A percentile compares a stretch with the other conserved stretches of the same genome.
Evolutionary conservation across 1,140 invertebrate species (phyloP).

Genomic region (Panulirus ornatus): DNA sequence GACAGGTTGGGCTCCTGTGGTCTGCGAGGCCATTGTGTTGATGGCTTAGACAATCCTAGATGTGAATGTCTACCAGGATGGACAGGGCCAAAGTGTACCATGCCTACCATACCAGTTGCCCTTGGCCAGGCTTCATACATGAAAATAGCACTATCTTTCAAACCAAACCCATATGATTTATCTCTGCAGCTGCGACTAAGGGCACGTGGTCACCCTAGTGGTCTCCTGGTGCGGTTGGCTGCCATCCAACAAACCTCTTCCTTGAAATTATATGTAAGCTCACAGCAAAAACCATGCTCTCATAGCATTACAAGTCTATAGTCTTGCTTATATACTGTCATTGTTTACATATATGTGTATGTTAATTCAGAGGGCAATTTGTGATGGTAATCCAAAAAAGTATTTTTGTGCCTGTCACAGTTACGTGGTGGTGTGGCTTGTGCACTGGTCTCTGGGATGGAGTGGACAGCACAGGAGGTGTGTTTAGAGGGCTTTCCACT

Average conservation of each 20-base stretch:
- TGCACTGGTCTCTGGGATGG: neutral
- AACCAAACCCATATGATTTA: conserved; percentile 29
- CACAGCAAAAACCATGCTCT: neutral
- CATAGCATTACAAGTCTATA: neutral
- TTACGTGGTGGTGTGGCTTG: conserved; percentile 46
- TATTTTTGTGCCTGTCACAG: neutral
- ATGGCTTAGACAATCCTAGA: conserved; percentile 36
- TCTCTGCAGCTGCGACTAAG: conserved; percentile 42
- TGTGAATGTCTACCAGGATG: conserved; percentile 47
- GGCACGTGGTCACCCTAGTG: conserved; percentile 27
- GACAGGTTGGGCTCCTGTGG: conserved; percentile 10
- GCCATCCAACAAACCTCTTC: neutral
- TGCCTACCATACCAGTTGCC: conserved; percentile 26
- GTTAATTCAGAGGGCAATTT: too few species aligned
- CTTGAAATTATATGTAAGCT: conserved; percentile 22
- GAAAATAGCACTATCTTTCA: conserved; percentile 1
- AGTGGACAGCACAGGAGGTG: conserved; percentile 5
- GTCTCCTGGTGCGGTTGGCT: conserved; percentile 25
- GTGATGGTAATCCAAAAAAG: too few species aligned
- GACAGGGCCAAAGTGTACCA: conserved; percentile 40
- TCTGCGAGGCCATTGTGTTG: conserved; percentile 21
- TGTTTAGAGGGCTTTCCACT: conserved; percentile 49
- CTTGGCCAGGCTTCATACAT: conserved; percentile 29
- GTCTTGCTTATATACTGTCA: neutral
- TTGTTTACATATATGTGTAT: too few species aligned